Base-by-base conservation (phyloP, 2,797 vertebrate genomes). In the Eurystomus glaucurus region DNA sequence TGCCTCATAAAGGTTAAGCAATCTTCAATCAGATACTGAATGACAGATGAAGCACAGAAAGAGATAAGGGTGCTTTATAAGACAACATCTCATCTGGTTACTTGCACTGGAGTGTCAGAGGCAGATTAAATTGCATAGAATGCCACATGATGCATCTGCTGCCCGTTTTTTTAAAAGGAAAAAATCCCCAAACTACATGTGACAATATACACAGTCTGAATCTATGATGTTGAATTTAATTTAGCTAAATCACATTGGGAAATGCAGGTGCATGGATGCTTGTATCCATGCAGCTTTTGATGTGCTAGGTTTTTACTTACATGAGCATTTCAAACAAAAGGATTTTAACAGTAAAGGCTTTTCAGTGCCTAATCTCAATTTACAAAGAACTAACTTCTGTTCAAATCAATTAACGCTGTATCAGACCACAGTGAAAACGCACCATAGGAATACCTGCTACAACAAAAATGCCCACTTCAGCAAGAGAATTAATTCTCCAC, bases 111-210 rank as follows among this genome's bases (percentile, higher is more conserved):
- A 75, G 29, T 37, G 14, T 43, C 45, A 74, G 33, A 90, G 43
- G 41, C 33, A 83, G 55, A 89, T 79, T 71, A 94, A 68, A 94
- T 75, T 79, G 35, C 57, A 31, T 21, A 84, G 68, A 52, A 82
- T 91, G 58, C 21, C 79, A 90, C 51, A 78, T 6, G 25, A 94
- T 79, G 14, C 26, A 72, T 35, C 41, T 69, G 21, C 15, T 78
- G 43, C 25, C 35, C 39, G 9, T 22, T 70, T 77, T 69, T 85
- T 69, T 2, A 16, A 75, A 80, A 35, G 3, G 1, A 31, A 94
- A 92, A 80, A 64, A 6, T 26, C 0, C 7, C 9, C 43, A 39
- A 79, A 74, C 29, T 92, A 83, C 31, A 61, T 9, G 7, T 55
- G 45, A 55, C 66, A 85, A 55, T 29, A 65, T 20, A 45, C 11